phyloP scores from a whole-genome alignment of 2,797 vertebrate species.

The Semotilus atromaculatus region DNA sequence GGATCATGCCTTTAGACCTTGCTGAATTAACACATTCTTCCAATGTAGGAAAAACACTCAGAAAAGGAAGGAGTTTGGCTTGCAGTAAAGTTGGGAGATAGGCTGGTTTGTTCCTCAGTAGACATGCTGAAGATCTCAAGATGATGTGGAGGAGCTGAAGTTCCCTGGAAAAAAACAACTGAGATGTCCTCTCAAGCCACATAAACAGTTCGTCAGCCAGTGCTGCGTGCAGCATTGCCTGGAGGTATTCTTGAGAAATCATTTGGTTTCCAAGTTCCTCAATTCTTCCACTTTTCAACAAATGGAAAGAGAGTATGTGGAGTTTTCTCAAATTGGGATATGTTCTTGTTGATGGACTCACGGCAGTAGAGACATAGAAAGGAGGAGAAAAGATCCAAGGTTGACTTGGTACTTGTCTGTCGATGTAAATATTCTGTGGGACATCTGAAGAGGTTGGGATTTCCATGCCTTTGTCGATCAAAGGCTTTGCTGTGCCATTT shows the following conservation, averaged over 20 bases:
- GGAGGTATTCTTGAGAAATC: conserved; percentile 73
- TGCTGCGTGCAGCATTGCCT: conserved; percentile 73
- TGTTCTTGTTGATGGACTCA: conserved; percentile 26
- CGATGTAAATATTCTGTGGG: conserved; percentile 54
- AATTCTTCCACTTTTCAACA: conserved; percentile 70
- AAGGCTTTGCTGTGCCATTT: conserved; percentile 64
- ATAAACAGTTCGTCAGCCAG: conserved; percentile 69
- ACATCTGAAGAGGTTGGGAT: conserved; percentile 19
- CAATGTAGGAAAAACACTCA: conserved; percentile 70
- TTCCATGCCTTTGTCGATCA: conserved; percentile 44
- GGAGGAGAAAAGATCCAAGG: conserved; percentile 68
- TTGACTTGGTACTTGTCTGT: conserved; percentile 70
- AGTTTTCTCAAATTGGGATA: conserved; percentile 73
- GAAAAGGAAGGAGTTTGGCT: conserved; percentile 72
- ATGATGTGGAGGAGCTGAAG: conserved; percentile 68
- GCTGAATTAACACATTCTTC: conserved; percentile 64
- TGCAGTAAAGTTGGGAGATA: conserved; percentile 74
- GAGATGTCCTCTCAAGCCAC: conserved; percentile 68
- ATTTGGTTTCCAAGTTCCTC: conserved; percentile 69
- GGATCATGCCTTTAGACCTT: conserved; percentile 57
- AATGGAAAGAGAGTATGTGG: conserved; percentile 77
- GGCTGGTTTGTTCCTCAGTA: conserved; percentile 66
- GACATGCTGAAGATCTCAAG: conserved; percentile 71
- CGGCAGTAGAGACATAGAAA: neutral
- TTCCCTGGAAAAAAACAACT: conserved; percentile 66